These are phyloP conservation scores for Meganola albula DNA, from an alignment of 2,888 invertebrate species.

Conservation along the genomic window DNA sequence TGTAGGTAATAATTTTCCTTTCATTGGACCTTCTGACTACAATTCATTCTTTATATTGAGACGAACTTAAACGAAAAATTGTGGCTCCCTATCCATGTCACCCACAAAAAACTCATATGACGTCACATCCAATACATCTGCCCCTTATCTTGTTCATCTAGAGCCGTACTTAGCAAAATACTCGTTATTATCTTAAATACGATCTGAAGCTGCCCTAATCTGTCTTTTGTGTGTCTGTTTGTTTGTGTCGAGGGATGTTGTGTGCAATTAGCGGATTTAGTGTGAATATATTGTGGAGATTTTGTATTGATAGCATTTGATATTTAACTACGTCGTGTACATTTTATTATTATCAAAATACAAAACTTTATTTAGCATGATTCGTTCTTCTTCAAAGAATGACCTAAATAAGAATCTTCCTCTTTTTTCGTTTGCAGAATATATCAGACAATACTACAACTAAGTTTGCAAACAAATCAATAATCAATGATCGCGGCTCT, in stretches of 20 bases:
- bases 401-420: no score
- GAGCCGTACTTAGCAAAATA: constrained; percentile 73
- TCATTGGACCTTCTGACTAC: no score
- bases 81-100: constrained; percentile 7
- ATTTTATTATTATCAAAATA: no score
- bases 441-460: neutral
- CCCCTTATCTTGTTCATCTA: constrained; percentile 64
- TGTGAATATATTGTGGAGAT: constrained; percentile 44
- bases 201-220: constrained; percentile 73
- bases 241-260: constrained; percentile 63
- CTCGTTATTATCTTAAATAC: constrained; percentile 73
- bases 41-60: no score
- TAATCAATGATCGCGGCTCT: constrained; percentile 25
- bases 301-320: constrained; percentile 3
- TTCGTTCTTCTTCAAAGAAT: no score
- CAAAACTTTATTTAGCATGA: no score
- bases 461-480: constrained; percentile 19
- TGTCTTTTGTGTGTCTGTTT: constrained; percentile 58
- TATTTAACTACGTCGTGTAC: neutral
- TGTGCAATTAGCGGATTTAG: constrained; percentile 71
- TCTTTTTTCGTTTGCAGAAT: no score
- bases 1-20: no score
- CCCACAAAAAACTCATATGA: constrained; percentile 30
- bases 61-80: no score
- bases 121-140: constrained; percentile 61